These are phyloP conservation scores for Glareola pratincola DNA, from an alignment of 2,113 vertebrate genomes.

Conservation along the genomic window DNA sequence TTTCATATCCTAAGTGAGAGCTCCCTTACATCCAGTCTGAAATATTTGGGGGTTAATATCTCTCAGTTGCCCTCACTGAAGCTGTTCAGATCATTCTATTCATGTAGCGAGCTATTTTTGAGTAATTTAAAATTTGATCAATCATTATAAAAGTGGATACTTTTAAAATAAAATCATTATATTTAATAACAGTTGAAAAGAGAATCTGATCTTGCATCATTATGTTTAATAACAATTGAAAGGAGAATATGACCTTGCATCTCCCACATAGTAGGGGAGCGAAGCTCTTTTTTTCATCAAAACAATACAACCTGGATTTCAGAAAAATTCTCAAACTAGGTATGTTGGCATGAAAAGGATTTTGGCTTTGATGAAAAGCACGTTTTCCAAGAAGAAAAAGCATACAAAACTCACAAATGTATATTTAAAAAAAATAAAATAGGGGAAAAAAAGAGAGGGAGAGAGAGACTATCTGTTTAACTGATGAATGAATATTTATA, in stretches of 20 bases:
- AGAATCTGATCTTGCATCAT: background rate
- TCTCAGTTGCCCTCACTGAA: background rate
- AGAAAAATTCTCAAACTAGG: background rate
- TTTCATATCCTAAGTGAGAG: background rate
- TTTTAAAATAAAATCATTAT: background rate
- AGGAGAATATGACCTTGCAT: background rate
- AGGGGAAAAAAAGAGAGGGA: rapidly evolving
- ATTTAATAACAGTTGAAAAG: background rate
- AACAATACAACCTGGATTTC: background rate
- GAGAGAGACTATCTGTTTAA: background rate
- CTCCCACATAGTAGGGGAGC: background rate
- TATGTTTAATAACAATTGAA: background rate
- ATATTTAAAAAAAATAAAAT: background rate
- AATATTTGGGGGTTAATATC: background rate
- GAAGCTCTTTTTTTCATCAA: background rate
- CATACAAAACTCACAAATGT: background rate
- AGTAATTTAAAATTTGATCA: background rate
- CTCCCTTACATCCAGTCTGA: background rate
- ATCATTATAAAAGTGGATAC: background rate
- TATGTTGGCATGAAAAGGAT: background rate
- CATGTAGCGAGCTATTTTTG: background rate
- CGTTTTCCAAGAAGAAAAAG: background rate
- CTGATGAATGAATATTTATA: background rate
- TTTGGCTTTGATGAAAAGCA: background rate
- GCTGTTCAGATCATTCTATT: background rate